Conservation (phyloP, 1,140 invertebrate species). For the Apocrypta bakeri region DNA sequence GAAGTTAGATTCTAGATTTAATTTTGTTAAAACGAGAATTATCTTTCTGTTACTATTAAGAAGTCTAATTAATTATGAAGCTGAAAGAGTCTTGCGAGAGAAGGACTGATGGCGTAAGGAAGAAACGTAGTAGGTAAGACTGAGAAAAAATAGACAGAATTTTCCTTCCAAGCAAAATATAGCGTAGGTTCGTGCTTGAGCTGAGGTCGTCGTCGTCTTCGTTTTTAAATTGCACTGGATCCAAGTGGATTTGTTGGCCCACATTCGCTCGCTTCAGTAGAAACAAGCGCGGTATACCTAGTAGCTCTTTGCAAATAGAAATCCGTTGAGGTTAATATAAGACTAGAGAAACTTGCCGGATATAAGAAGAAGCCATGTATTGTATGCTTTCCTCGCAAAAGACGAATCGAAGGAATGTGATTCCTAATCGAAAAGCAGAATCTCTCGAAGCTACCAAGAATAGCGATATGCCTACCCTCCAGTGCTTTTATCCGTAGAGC, state of each 20-base stretch:
- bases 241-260: constrained; percentile 48
- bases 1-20: not conserved
- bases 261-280: constrained; percentile 20
- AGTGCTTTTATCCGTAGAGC: constrained; percentile 19
- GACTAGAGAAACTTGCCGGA: not conserved
- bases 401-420: constrained; percentile 18
- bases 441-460: not conserved
- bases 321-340: constrained; percentile 19
- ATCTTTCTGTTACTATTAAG: not conserved
- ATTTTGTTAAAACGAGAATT: constrained; percentile 38
- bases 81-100: constrained; percentile 21
- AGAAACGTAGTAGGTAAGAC: not conserved
- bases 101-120: not conserved
- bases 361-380: constrained; percentile 15
- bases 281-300: not conserved
- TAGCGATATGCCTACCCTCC: not conserved
- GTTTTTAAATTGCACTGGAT: constrained; percentile 34
- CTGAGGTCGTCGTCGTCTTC: constrained; percentile 32
- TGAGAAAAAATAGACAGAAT: not conserved
- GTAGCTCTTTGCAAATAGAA: constrained; percentile 34
- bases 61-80: constrained; percentile 46
- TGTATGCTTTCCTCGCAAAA: not conserved
- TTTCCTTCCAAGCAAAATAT: not conserved
- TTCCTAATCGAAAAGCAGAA: constrained; percentile 45
- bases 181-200: constrained; percentile 27